A percentile compares a stretch with the other conserved stretches of the same genome.
Conservation (phyloP, 2,888 invertebrate genomes). For the Eurytoma californica region DNA sequence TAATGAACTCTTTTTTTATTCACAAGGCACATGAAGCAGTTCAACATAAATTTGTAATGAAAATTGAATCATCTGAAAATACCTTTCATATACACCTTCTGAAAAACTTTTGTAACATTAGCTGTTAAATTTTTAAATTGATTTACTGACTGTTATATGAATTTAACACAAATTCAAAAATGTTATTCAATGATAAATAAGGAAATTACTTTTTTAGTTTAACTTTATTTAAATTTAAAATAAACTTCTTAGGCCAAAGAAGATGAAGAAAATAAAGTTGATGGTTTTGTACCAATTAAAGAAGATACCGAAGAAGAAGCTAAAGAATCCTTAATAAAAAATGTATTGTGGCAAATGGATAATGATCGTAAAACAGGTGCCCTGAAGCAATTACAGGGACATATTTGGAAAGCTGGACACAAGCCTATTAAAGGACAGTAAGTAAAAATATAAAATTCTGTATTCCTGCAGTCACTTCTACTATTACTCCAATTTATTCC, state of each 20-base stretch:
- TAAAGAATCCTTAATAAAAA: conserved; percentile 81
- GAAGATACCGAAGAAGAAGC: conserved; percentile 78
- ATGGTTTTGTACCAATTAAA: conserved; percentile 78
- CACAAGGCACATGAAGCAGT: too few species aligned
- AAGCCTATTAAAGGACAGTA: conserved; percentile 90
- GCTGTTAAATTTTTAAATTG: too few species aligned
- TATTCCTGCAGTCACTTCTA: background rate
- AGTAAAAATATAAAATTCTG: conserved; percentile 76
- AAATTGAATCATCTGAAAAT: too few species aligned
- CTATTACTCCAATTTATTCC: too few species aligned
- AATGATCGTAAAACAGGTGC: conserved; percentile 86
- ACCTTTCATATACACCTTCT: too few species aligned
- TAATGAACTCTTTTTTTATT: too few species aligned
- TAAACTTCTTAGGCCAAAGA: conserved; percentile 75
- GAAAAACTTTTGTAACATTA: too few species aligned
- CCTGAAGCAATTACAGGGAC: conserved; percentile 92
- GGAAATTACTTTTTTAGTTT: background rate
- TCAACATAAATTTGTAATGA: too few species aligned
- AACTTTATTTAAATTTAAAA: background rate
- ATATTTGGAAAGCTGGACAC: conserved; percentile 92
- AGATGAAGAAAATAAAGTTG: conserved; percentile 78
- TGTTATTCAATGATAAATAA: background rate
- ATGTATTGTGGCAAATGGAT: conserved; percentile 89
- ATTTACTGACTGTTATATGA: too few species aligned
- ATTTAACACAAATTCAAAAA: too few species aligned